A percentile compares a stretch with the other conserved stretches of the same genome.
These are phyloP conservation scores for Aphelocoma californica DNA, from an alignment of 2,797 vertebrate genomes.

Conservation along the genomic window DNA sequence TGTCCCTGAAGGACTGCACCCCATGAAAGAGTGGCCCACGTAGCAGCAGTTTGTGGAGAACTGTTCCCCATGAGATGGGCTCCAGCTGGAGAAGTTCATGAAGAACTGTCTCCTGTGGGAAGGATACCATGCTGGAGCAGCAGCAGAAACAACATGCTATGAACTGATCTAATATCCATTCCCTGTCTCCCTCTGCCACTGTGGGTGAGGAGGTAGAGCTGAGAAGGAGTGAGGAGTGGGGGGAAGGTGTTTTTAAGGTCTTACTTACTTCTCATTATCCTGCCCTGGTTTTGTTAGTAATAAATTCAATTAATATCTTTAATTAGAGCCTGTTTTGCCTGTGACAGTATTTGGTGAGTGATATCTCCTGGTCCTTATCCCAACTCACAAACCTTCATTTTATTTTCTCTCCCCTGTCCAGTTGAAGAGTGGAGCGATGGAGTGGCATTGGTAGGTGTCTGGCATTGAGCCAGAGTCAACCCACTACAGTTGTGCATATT, in stretches of 20 bases:
- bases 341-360: fast-evolving
- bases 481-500: not conserved
- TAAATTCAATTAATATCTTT: not conserved
- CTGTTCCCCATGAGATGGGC: fast-evolving
- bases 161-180: not conserved
- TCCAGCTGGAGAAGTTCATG: not conserved
- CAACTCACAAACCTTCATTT: not conserved
- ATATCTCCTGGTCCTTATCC: not conserved
- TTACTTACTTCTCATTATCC: not conserved
- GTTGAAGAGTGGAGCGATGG: not conserved
- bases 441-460: not conserved
- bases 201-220: not conserved
- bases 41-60: not conserved
- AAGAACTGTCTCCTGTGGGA: not conserved
- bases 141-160: not conserved
- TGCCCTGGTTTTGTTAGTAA: not conserved
- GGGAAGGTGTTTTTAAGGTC: not conserved
- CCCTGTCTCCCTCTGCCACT: not conserved
- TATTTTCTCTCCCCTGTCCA: not conserved
- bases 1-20: not conserved
- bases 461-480: not conserved
- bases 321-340: not conserved
- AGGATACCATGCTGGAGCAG: not conserved
- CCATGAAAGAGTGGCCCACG: not conserved
- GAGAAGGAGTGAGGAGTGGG: not conserved